Evolutionary conservation across 37 sponge, comb jelly and placozoan genomes (phyloP), one percentile per base, ranked within the genome.

Genomic region (Halichondria panicea): DNA sequence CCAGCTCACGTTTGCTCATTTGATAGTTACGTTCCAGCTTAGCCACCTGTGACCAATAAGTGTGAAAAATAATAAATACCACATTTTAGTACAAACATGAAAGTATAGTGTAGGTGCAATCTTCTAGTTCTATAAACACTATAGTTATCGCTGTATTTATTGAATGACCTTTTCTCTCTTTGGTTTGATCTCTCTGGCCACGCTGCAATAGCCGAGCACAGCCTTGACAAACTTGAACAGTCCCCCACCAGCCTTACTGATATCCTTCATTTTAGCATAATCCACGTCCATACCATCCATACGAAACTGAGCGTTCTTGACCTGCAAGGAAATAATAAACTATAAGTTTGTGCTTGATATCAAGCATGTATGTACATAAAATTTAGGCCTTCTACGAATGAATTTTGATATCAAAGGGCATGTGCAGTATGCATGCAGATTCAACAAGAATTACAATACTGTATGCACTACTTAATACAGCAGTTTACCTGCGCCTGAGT

Each of bases 111-210:
- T n/a, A n/a, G n/a, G n/a, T n/a, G n/a, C n/a, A n/a, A n/a, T n/a
- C n/a, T n/a, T n/a, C n/a, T n/a, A n/a, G n/a, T n/a, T n/a, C n/a
- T n/a, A n/a, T n/a, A n/a, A n/a, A n/a, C n/a, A 48, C 52, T 18
- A 48, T 18, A 48, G 15, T 48, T 48, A 15, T 11, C 52, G 15
- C 15, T 48, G 13, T 11, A 60, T 25, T 25, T 24, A 25, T 60
- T 4, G 24, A 39, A 41, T 3, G 1, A 87, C 87, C 78, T 88
- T 95, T 46, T 98, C 99, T 78, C 99, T 82, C 85, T 98, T 98
- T 12, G 99, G 99, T 50, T 98, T 98, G 79, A 98, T 93, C 63
- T 95, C 91, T 57, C 92, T 81, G 38, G 99, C 99, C 18, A 98
- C 99, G 36, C 58, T 72, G 69, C 99, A 98, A 85, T 98, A 98